Evolutionary conservation across 1,140 invertebrate species (phyloP), one percentile per base, ranked within the genome.

Genomic region (Thaumetopoea pityocampa): DNA sequence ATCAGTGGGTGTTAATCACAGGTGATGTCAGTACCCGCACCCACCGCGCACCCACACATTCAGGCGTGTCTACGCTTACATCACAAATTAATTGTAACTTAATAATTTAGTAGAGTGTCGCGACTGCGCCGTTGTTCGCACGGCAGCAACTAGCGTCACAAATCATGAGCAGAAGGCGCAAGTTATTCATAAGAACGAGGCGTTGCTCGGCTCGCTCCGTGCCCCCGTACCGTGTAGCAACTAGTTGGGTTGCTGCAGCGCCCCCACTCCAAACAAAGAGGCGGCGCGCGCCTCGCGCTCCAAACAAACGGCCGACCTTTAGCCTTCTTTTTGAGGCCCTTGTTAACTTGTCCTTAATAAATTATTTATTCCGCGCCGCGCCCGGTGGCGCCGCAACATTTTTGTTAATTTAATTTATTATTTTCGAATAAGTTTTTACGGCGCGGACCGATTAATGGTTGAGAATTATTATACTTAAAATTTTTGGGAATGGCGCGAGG

Each of bases 311-410:
- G 76, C 72, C 74, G 67, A 74, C 78, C 79, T 80, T 77, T 78
- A 77, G 73, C 73, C 73, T 80, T 80, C 73, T 83, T 83, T 83
- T 80, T 76, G 66, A 77, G 76, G 69, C 70, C 79, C 72, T 78
- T 83, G 79, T 80, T 83, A 83, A 77, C 79, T 79, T 83, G 70
- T 71, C 70, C 68, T 83, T 77, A 77, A 77, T 83, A 83, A 80
- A 83, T 79, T 78, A 83, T 83, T 80, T 79, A 83, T 79, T 73
- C 76, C 61, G 50, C 50, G 37, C 55, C 51, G 42, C 33, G 41
- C 50, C 33, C 52, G 42, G 53, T 51, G 50, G 48, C 44, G 19
- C 45, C 32, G 35, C 38, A 38, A 51, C 48, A 63, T 62, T 61
- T 73, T 63, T 59, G 56, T 57, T 60, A 67, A 67, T 62, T 67